Conservation (phyloP, 2,113 vertebrate species). For the Nothoprocta perdicaria region DNA sequence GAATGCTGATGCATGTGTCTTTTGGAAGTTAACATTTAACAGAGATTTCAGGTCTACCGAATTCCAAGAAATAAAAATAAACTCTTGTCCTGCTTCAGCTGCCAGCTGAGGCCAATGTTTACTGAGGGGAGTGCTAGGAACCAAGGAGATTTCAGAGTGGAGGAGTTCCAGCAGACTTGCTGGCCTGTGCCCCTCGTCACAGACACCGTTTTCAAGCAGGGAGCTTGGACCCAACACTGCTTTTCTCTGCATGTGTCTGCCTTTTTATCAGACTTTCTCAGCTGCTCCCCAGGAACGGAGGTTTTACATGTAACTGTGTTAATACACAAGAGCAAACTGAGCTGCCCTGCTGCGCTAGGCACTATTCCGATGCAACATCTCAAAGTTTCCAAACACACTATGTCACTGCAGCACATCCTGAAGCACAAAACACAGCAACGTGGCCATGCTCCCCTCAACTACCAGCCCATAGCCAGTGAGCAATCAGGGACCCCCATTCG, state of each 20-base stretch:
- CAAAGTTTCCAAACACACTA: neutral
- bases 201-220: neutral
- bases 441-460: neutral
- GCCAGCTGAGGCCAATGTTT: slow-evolving; percentile 72
- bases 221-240: neutral
- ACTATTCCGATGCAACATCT: neutral
- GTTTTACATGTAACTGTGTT: neutral
- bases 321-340: neutral
- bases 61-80: slow-evolving; percentile 79
- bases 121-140: slow-evolving; percentile 17
- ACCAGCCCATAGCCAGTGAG: rapidly evolving
- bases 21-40: slow-evolving; percentile 80
- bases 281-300: neutral
- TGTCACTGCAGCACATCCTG: neutral
- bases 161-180: neutral
- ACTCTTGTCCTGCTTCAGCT: slow-evolving; percentile 63
- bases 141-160: neutral
- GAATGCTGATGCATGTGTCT: slow-evolving; percentile 71
- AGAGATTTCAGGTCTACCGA: slow-evolving; percentile 75
- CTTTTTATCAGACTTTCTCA: neutral
- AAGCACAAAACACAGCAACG: rapidly evolving
- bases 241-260: neutral
- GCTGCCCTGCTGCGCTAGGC: neutral
- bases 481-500: slow-evolving; percentile 12
- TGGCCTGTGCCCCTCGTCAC: neutral